Evolutionary conservation across 2,113 vertebrate genomes (phyloP).

Genomic region (Holacanthus passer): DNA sequence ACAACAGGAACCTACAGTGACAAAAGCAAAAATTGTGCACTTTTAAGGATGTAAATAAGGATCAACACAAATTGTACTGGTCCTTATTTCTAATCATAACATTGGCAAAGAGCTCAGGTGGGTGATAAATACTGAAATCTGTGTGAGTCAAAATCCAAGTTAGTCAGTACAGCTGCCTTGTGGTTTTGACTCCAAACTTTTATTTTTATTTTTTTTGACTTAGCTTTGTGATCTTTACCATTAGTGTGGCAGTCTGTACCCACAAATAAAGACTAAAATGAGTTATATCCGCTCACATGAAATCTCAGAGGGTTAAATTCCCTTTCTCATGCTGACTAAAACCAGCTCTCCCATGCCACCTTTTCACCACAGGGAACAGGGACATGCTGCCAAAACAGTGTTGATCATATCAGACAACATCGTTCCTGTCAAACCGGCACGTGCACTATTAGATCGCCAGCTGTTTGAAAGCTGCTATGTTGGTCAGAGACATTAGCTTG

Average conservation of each 20-base stretch:
- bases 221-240: background rate
- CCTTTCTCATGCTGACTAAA: background rate
- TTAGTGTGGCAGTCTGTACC: background rate
- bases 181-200: background rate
- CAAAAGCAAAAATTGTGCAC: background rate
- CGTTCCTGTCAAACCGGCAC: background rate
- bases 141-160: background rate
- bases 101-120: background rate
- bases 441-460: background rate
- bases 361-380: background rate
- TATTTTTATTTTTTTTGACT: too few relatives aligned
- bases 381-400: background rate
- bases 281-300: background rate
- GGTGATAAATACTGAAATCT: background rate
- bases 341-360: background rate
- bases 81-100: background rate
- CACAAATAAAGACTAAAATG: background rate
- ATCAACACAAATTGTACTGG: background rate
- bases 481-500: slow-evolving; percentile 27
- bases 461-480: background rate
- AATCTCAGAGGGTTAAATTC: background rate
- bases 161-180: too few relatives aligned
- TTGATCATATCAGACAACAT: background rate
- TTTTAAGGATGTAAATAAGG: background rate
- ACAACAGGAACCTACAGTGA: background rate